Evolutionary conservation across 2,888 invertebrate species (phyloP).

Genomic region (Tyria jacobaeae): DNA sequence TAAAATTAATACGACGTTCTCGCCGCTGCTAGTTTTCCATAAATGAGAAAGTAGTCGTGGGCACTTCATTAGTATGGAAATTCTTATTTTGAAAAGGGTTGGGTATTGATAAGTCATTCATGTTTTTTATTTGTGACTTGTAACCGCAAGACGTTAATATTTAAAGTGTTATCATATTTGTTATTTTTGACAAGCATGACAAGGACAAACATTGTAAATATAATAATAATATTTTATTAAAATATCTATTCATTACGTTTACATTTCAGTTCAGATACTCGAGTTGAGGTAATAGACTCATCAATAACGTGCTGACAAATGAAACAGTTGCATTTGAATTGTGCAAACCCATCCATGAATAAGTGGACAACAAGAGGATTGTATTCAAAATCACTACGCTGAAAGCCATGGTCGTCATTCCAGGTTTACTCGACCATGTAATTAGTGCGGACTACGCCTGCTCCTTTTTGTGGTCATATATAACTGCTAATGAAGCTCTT

Average conservation of each 20-base stretch:
- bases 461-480: slow-evolving; percentile 48
- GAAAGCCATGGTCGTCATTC: slow-evolving; percentile 64
- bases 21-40: neutral
- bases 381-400: slow-evolving; percentile 61
- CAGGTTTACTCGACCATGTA: slow-evolving; percentile 71
- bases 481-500: slow-evolving; percentile 49
- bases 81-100: neutral
- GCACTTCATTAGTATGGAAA: neutral
- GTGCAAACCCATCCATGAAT: slow-evolving; percentile 55
- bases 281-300: slow-evolving; percentile 43
- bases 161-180: too few relatives aligned
- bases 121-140: too few relatives aligned
- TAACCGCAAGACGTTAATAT: too few relatives aligned
- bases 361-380: slow-evolving; percentile 63
- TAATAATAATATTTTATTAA: neutral
- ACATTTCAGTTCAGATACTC: slow-evolving; percentile 3
- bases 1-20: neutral
- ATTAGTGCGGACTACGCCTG: slow-evolving; percentile 58
- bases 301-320: slow-evolving; percentile 45
- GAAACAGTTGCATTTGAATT: slow-evolving; percentile 38
- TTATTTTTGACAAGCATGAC: too few relatives aligned
- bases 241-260: neutral
- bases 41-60: neutral
- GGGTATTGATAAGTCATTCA: neutral
- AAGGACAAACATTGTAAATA: too few relatives aligned